Evolutionary conservation across 2,888 invertebrate species (phyloP).

Genomic region (Drosophila subquinaria): DNA sequence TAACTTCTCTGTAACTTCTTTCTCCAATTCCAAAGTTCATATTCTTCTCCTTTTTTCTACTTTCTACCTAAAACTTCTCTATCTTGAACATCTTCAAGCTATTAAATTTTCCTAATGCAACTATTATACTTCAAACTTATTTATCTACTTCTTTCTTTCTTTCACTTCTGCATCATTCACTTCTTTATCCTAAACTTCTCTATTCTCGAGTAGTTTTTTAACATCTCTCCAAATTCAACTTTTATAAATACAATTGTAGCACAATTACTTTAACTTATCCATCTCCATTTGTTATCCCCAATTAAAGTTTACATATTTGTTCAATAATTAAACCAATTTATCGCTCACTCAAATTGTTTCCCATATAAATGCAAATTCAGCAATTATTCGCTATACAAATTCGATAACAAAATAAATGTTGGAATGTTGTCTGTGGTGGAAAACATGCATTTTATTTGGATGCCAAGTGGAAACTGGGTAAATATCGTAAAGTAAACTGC

Average conservation of each 20-base stretch:
- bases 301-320: background rate
- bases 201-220: too few relatives aligned
- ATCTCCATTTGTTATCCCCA: background rate
- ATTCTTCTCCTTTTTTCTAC: too few relatives aligned
- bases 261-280: background rate
- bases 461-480: constrained; percentile 5
- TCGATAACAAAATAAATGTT: constrained; percentile 20
- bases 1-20: too few relatives aligned
- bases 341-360: background rate
- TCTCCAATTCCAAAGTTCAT: too few relatives aligned
- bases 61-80: too few relatives aligned
- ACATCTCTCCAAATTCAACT: background rate
- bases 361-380: constrained; percentile 7
- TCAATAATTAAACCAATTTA: background rate
- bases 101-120: background rate
- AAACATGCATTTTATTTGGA: constrained; percentile 14
- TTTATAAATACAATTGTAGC: background rate
- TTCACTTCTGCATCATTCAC: background rate
- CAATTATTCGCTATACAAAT: constrained; percentile 7
- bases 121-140: background rate
- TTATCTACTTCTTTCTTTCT: background rate
- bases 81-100: too few relatives aligned
- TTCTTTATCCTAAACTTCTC: background rate
- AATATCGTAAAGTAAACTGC: constrained; percentile 11
- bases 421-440: constrained; percentile 9